A percentile compares a stretch with the other conserved stretches of the same genome.
These are phyloP conservation scores for Aphelenchoides avenae DNA, from an alignment of 1,140 invertebrate genomes.

Conservation along the genomic window DNA sequence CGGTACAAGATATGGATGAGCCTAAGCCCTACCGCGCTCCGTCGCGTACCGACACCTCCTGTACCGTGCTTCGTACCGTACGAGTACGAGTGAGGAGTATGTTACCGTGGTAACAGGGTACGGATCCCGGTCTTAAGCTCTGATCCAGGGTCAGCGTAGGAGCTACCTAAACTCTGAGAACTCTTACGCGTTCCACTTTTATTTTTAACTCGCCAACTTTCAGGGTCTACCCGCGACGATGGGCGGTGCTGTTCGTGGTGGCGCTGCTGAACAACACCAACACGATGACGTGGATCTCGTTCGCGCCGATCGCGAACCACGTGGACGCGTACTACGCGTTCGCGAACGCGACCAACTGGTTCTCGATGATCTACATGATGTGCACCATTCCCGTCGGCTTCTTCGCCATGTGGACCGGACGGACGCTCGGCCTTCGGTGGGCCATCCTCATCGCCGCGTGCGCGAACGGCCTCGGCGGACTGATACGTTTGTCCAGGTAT, in stretches of 20 bases:
- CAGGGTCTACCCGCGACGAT: conserved; percentile 46
- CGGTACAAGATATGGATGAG: too few species aligned
- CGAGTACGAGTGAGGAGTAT: too few species aligned
- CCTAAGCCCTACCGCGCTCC: too few species aligned
- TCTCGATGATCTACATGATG: conserved; percentile 41
- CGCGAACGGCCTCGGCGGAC: conserved; percentile 42
- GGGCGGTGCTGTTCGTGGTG: conserved; percentile 42
- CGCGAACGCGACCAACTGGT: conserved; percentile 32
- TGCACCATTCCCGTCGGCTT: conserved; percentile 43
- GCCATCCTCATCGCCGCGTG: conserved; percentile 48
- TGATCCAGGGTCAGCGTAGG: neutral
- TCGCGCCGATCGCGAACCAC: conserved; percentile 45
- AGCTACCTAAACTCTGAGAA: conserved; percentile 9
- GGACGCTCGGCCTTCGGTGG: conserved; percentile 31
- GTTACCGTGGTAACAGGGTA: too few species aligned
- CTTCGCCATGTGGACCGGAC: conserved; percentile 48
- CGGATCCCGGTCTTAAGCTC: neutral
- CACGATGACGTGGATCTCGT: conserved; percentile 44
- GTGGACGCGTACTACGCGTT: conserved; percentile 38
- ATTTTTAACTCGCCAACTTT: conserved; percentile 10
- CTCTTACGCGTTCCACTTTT: conserved; percentile 5
- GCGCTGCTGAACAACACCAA: conserved; percentile 43
- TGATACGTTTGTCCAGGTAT: conserved; percentile 38
- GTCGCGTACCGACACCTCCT: too few species aligned
- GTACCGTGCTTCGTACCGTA: too few species aligned